Conservation (phyloP, 2,113 vertebrate species). For the Lasiurus borealis region DNA sequence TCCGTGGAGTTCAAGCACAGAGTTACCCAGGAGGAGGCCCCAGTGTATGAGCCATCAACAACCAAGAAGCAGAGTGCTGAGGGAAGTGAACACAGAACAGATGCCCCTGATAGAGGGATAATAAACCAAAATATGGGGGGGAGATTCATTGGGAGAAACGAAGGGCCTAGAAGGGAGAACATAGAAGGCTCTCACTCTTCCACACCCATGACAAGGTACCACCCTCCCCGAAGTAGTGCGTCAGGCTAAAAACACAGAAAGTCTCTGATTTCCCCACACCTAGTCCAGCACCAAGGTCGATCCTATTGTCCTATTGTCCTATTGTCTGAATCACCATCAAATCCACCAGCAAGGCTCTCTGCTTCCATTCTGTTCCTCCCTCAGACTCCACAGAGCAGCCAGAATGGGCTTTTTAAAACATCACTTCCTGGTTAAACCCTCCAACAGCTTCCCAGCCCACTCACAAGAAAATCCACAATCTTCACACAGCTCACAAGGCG, state of each 20-base stretch:
- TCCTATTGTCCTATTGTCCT: background rate
- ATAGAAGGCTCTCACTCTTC: background rate
- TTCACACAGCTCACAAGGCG: background rate
- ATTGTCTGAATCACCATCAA: background rate
- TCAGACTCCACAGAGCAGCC: background rate
- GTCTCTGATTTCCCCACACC: background rate
- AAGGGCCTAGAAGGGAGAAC: background rate
- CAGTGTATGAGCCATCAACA: background rate
- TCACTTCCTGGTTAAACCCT: background rate
- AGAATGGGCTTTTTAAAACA: background rate
- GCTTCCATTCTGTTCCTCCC: background rate
- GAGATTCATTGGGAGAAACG: background rate
- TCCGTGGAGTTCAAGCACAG: background rate
- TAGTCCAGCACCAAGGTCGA: fast-evolving
- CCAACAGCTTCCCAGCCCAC: background rate
- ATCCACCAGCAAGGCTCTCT: background rate
- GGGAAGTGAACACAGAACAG: background rate
- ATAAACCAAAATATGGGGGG: background rate
- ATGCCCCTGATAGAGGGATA: background rate
- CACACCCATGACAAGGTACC: background rate
- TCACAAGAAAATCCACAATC: background rate
- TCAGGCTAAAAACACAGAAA: background rate
- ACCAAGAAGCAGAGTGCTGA: background rate
- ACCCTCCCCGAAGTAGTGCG: background rate
- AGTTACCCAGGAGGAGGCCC: background rate